Percentiles rank a stretch among this genome's conserved stretches.
These are phyloP conservation scores for Loripinus fragilis DNA, from an alignment of 2,888 invertebrate species.

Conservation along the genomic window DNA sequence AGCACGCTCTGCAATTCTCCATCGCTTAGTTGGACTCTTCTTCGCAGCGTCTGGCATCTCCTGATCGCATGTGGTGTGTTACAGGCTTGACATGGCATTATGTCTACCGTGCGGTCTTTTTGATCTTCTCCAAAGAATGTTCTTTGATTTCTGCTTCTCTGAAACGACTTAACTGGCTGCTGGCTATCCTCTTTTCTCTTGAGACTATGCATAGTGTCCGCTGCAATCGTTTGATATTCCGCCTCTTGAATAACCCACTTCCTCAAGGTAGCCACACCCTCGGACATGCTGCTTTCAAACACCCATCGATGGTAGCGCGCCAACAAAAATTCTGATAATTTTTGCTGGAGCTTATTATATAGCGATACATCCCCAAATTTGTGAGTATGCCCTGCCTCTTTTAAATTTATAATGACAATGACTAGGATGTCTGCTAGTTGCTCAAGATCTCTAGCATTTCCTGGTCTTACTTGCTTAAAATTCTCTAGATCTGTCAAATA, in stretches of 20 bases:
- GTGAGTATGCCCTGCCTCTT: background rate
- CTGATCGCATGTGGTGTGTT: too few relatives aligned
- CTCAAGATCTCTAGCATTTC: background rate
- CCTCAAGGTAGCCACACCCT: background rate
- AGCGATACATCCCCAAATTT: background rate
- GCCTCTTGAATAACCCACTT: background rate
- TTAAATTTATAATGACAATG: too few relatives aligned
- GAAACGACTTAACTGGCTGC: background rate
- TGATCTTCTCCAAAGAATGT: too few relatives aligned
- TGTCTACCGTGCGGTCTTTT: too few relatives aligned
- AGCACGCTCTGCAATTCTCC: background rate
- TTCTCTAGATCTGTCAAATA: background rate
- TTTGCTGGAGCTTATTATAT: background rate
- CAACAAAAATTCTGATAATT: background rate
- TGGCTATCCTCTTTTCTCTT: background rate
- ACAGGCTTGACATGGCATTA: too few relatives aligned
- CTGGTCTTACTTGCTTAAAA: background rate
- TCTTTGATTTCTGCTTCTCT: background rate
- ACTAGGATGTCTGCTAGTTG: background rate
- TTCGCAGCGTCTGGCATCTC: background rate
- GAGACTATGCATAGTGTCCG: background rate
- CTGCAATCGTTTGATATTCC: background rate
- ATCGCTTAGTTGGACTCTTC: background rate
- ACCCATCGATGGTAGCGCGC: too few relatives aligned
- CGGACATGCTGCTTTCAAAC: background rate